Percentiles rank a stretch among this genome's conserved stretches.
Conservation (phyloP, 1,140 invertebrate species). For the Himalopsyche phryganea region DNA sequence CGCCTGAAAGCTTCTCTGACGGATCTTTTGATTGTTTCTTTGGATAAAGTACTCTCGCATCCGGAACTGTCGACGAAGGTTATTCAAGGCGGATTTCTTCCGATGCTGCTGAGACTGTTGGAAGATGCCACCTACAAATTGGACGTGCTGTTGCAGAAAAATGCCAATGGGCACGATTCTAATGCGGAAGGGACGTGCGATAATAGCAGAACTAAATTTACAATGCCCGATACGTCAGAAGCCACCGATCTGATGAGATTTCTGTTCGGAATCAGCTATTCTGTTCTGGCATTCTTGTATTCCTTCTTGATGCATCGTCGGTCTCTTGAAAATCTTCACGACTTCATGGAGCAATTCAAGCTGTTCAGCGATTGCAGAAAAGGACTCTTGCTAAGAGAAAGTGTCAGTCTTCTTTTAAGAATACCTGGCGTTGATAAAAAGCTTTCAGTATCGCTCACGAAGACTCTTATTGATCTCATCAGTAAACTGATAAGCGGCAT, state of each 20-base stretch:
- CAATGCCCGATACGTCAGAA: slow-evolving; percentile 31
- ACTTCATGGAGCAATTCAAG: slow-evolving; percentile 60
- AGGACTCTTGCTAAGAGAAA: slow-evolving; percentile 57
- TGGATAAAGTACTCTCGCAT: slow-evolving; percentile 56
- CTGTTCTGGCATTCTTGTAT: slow-evolving; percentile 58
- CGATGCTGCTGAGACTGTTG: slow-evolving; percentile 57
- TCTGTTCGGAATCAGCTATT: slow-evolving; percentile 59
- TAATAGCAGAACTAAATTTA: background rate
- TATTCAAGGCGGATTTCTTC: slow-evolving; percentile 60
- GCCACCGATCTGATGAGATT: slow-evolving; percentile 55
- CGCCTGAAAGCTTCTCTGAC: slow-evolving; percentile 57
- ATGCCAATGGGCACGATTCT: slow-evolving; percentile 18
- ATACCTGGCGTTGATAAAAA: slow-evolving; percentile 47
- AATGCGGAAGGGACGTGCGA: slow-evolving; percentile 34
- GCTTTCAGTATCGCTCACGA: slow-evolving; percentile 46
- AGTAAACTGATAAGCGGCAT: slow-evolving; percentile 56
- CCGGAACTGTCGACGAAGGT: slow-evolving; percentile 58
- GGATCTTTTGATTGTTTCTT: slow-evolving; percentile 55
- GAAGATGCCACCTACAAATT: slow-evolving; percentile 55
- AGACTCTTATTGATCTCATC: slow-evolving; percentile 57
- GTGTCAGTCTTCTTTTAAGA: slow-evolving; percentile 55
- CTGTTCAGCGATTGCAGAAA: slow-evolving; percentile 58
- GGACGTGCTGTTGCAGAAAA: slow-evolving; percentile 12
- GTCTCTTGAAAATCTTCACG: slow-evolving; percentile 53
- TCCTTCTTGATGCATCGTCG: slow-evolving; percentile 57